Evolutionary conservation across 2,888 invertebrate genomes (phyloP).

Genomic region (Tanypteryx hageni): DNA sequence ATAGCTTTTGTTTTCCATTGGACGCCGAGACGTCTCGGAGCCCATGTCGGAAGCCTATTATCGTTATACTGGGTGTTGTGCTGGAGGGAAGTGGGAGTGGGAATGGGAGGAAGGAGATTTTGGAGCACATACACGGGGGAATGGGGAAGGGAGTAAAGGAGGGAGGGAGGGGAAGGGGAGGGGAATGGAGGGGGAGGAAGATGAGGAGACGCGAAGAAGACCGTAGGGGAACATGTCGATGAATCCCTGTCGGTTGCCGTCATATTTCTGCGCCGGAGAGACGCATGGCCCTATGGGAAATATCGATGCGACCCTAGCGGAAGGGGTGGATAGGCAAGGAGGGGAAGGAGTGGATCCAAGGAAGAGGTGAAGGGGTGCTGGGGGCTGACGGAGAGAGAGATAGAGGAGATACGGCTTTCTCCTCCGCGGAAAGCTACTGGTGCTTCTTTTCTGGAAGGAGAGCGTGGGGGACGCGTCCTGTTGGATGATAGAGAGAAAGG

Average conservation of each 20-base stretch:
- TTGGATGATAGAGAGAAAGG: background rate
- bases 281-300: conserved; percentile 64
- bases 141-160: background rate
- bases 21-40: conserved; percentile 53
- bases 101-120: background rate
- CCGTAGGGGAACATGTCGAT: conserved; percentile 51
- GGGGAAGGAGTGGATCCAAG: background rate
- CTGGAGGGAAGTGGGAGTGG: background rate
- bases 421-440: background rate
- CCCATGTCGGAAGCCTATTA: conserved; percentile 63
- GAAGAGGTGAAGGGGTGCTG: background rate
- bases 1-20: conserved; percentile 60
- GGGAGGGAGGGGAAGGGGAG: background rate
- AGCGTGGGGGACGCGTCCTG: background rate
- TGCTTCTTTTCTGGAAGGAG: background rate
- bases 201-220: background rate
- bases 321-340: background rate
- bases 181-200: background rate
- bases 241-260: conserved; percentile 62
- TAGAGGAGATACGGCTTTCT: background rate
- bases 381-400: background rate
- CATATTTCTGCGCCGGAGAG: conserved; percentile 58
- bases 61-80: conserved; percentile 39
- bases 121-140: background rate
- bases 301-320: conserved; percentile 41